Percentiles rank a stretch among this genome's conserved stretches.
These are phyloP conservation scores for Zootoca vivipara DNA, from an alignment of 2,113 vertebrate genomes.

Conservation along the genomic window DNA sequence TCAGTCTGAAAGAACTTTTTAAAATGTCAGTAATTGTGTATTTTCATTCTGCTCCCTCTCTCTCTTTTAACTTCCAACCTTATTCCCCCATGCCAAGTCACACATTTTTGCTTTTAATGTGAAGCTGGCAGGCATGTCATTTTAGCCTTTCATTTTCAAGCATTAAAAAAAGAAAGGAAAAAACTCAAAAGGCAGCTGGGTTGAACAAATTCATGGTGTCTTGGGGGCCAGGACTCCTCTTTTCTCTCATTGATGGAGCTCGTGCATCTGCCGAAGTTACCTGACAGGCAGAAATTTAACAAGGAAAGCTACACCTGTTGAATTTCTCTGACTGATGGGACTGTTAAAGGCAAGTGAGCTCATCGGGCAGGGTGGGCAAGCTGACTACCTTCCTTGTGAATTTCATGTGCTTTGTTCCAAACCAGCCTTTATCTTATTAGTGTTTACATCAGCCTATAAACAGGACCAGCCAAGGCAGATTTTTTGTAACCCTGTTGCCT, in stretches of 20 bases:
- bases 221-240: too few species aligned
- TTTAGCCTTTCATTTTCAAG: background rate
- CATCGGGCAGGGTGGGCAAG: too few species aligned
- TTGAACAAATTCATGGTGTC: background rate
- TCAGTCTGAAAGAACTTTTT: background rate
- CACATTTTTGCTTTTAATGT: background rate
- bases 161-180: too few species aligned
- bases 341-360: background rate
- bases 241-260: background rate
- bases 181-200: too few species aligned
- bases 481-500: background rate
- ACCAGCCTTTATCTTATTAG: background rate
- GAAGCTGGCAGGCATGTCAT: background rate
- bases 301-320: background rate
- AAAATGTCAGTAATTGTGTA: background rate
- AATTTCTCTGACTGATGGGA: background rate
- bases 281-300: background rate
- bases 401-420: background rate
- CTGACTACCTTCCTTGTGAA: background rate
- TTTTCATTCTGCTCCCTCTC: background rate
- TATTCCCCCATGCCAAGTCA: background rate
- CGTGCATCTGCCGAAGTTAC: background rate
- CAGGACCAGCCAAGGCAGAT: background rate
- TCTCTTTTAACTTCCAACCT: too few species aligned
- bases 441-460: background rate